Percentiles rank a stretch among this genome's conserved stretches.
Conservation (phyloP, 2,888 invertebrate genomes). For the Rhopalosiphum nymphaeae region DNA sequence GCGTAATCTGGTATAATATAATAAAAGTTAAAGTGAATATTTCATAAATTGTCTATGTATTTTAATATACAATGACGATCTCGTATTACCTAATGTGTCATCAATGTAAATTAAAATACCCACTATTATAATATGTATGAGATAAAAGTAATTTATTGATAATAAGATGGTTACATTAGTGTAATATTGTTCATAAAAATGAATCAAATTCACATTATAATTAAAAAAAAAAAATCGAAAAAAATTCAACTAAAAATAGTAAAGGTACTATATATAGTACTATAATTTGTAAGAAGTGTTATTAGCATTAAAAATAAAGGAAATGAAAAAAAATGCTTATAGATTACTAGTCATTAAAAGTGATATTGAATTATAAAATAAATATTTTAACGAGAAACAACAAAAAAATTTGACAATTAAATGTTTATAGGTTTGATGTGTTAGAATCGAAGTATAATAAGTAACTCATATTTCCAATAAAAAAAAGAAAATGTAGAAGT, state of each 20-base stretch:
- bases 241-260: neutral
- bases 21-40: neutral
- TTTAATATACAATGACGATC: neutral
- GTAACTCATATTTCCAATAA: neutral
- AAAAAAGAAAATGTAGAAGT: neutral
- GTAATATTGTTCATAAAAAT: neutral
- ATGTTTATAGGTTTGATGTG: neutral
- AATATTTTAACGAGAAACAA: neutral
- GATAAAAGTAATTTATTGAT: neutral
- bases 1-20: too few relatives aligned
- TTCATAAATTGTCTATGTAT: neutral
- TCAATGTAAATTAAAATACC: neutral
- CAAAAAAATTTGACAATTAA: neutral
- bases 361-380: neutral
- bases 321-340: neutral
- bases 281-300: neutral
- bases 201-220: neutral
- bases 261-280: neutral
- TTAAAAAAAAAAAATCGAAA: neutral
- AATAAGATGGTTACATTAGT: neutral
- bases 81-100: neutral
- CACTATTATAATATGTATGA: neutral
- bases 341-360: neutral
- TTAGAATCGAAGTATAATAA: neutral
- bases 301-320: neutral